phyloP scores from a whole-genome alignment of 2,888 invertebrate genomes.

The Pyrgus malvae region DNA sequence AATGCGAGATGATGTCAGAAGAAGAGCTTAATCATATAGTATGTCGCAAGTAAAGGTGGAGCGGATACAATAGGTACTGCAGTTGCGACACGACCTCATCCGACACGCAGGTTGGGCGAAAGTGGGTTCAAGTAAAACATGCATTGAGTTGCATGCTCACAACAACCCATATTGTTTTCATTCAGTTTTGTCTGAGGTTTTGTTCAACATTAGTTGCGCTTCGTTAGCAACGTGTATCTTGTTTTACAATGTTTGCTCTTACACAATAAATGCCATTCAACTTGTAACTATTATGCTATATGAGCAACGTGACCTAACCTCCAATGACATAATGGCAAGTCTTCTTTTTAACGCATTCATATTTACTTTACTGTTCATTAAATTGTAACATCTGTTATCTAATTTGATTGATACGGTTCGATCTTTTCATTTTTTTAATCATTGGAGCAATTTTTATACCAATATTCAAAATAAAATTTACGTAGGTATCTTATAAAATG shows the following conservation, averaged over 20 bases:
- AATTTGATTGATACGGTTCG: constrained; percentile 10
- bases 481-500: too few species aligned
- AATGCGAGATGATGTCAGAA: constrained; percentile 62
- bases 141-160: constrained; percentile 51
- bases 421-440: not conserved
- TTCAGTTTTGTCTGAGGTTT: constrained; percentile 55
- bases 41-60: constrained; percentile 74
- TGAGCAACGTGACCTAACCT: constrained; percentile 26
- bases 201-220: constrained; percentile 51
- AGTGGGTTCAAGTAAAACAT: constrained; percentile 62
- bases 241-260: constrained; percentile 34
- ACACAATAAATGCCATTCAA: constrained; percentile 32
- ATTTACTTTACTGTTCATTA: constrained; percentile 9
- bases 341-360: constrained; percentile 14
- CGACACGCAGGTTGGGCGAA: constrained; percentile 76
- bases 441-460: too few species aligned
- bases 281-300: constrained; percentile 21
- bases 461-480: too few species aligned
- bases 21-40: constrained; percentile 75
- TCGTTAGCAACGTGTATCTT: constrained; percentile 48
- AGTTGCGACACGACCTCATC: constrained; percentile 69
- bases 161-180: constrained; percentile 56
- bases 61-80: constrained; percentile 71
- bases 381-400: constrained; percentile 6
- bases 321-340: constrained; percentile 20